Conservation (phyloP, 2,113 vertebrate species). For the Dromaius novaehollandiae region DNA sequence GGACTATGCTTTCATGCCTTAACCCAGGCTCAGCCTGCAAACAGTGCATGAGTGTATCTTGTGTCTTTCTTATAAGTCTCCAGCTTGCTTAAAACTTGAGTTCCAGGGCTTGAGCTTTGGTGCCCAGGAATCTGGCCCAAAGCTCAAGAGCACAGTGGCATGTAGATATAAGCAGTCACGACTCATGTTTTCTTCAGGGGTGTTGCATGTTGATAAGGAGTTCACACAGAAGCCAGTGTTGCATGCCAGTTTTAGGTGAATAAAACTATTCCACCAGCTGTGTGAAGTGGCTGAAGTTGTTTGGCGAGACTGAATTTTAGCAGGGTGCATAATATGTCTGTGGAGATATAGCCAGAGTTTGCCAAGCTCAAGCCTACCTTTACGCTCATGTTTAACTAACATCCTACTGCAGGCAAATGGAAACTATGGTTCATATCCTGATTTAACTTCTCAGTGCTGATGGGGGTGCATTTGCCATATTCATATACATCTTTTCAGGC, state of each 20-base stretch:
- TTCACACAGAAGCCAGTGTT: neutral
- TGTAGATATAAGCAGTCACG: neutral
- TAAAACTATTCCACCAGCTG: neutral
- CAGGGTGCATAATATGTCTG: neutral
- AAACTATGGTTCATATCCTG: neutral
- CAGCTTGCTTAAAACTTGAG: neutral
- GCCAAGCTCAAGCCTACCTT: neutral
- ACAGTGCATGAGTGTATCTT: neutral
- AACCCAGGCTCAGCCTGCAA: neutral
- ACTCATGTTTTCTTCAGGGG: neutral
- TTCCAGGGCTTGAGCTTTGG: neutral
- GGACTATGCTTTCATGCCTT: neutral
- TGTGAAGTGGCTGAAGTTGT: neutral
- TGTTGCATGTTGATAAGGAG: neutral
- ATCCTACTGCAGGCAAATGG: neutral
- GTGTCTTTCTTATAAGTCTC: neutral
- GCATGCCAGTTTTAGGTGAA: neutral
- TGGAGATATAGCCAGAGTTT: neutral
- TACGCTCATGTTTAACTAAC: neutral
- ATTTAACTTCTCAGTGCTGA: neutral
- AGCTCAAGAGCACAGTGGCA: neutral
- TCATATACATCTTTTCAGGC: neutral
- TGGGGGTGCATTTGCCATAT: neutral
- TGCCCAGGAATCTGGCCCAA: neutral
- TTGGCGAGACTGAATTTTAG: neutral